These are phyloP conservation scores for Phragmatobia fuliginosa DNA, from an alignment of 2,888 invertebrate genomes.

Conservation along the genomic window DNA sequence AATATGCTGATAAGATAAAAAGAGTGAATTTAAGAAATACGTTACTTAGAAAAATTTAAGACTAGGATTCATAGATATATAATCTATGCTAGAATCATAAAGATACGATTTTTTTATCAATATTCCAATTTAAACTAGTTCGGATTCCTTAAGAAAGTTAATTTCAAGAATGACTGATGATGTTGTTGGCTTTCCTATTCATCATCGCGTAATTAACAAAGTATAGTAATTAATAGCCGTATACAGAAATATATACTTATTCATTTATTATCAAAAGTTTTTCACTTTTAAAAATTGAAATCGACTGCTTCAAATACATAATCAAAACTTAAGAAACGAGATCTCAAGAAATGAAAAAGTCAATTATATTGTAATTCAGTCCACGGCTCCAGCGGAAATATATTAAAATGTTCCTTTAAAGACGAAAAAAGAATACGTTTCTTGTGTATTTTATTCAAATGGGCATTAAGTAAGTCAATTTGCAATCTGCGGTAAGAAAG, in stretches of 20 bases:
- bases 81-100: no score
- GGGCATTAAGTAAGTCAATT: constrained; percentile 40
- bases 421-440: constrained; percentile 18
- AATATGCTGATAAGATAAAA: no score
- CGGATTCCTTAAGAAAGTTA: neutral
- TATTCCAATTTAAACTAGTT: neutral
- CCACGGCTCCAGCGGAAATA: constrained; percentile 2
- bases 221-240: neutral
- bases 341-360: neutral
- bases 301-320: neutral
- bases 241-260: neutral
- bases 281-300: neutral
- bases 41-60: neutral
- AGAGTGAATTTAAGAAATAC: neutral
- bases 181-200: neutral
- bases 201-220: neutral
- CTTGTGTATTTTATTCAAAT: constrained; percentile 32
- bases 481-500: constrained; percentile 45
- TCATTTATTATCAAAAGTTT: neutral
- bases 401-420: constrained; percentile 9
- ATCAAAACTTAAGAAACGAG: constrained; percentile 1
- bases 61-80: no score
- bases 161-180: neutral
- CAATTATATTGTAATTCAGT: constrained; percentile 12
- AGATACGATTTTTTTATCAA: no score